These are phyloP conservation scores for Luidia sarsii DNA, from an alignment of 53 echinoderm and acorn worm species.

Conservation along the genomic window DNA sequence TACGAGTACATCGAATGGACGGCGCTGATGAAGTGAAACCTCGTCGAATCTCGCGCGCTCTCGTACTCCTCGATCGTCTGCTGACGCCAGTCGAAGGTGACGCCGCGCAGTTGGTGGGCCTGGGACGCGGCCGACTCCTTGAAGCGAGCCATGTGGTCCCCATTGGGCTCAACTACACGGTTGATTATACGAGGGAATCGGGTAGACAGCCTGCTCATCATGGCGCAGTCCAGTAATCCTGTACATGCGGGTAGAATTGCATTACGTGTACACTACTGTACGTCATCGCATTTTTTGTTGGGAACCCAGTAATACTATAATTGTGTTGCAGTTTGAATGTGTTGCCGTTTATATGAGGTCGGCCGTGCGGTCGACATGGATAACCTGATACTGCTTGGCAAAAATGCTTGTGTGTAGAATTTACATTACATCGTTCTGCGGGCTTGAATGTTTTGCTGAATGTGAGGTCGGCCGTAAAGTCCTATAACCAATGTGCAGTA, in stretches of 20 bases:
- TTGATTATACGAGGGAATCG: slow-evolving; percentile 46
- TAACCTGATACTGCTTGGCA: no score
- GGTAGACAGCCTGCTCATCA: slow-evolving; percentile 38
- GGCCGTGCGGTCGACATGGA: no score
- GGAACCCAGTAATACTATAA: no score
- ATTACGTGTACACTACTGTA: no score
- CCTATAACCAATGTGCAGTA: no score
- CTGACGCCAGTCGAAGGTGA: slow-evolving; percentile 53
- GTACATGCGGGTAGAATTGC: not conserved
- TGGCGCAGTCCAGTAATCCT: slow-evolving; percentile 63
- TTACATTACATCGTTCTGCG: no score
- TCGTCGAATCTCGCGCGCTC: slow-evolving; percentile 11
- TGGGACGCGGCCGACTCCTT: slow-evolving; percentile 18
- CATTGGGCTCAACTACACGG: slow-evolving; percentile 68
- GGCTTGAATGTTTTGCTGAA: no score
- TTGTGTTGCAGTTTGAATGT: no score
- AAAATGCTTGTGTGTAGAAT: no score
- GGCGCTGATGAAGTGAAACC: slow-evolving; percentile 72
- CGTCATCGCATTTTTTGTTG: no score
- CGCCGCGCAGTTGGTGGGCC: slow-evolving; percentile 5
- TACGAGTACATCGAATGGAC: slow-evolving; percentile 77
- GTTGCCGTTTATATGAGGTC: no score
- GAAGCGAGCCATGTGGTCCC: slow-evolving; percentile 44
- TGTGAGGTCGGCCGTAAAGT: no score
- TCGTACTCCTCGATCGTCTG: slow-evolving; percentile 57